Evolutionary conservation across 2,113 vertebrate species (phyloP).

Genomic region (Chionomys nivalis): DNA sequence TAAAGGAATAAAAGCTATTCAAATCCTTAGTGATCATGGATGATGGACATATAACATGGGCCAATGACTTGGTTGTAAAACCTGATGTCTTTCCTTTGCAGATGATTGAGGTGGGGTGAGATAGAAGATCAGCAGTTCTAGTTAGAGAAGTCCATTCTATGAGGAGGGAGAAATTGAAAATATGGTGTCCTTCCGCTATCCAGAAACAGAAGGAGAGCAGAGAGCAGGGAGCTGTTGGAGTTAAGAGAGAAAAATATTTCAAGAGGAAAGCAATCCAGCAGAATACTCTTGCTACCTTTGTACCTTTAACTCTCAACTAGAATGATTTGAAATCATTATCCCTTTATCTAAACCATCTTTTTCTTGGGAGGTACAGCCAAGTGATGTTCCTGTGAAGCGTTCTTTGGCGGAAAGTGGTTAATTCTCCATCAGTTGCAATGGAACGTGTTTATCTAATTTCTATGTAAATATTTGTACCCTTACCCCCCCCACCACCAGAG

Average conservation of each 20-base stretch:
- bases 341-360: not conserved
- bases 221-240: not conserved
- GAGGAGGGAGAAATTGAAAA: not conserved
- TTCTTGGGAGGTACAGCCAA: not conserved
- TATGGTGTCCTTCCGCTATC: not conserved
- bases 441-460: not conserved
- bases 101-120: not conserved
- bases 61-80: not conserved
- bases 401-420: not conserved
- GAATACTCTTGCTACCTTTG: not conserved
- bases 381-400: not conserved
- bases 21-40: not conserved
- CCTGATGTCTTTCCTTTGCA: not conserved
- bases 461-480: not conserved
- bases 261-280: not conserved
- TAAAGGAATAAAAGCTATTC: not conserved
- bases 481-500: not conserved
- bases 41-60: not conserved
- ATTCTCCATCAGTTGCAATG: not conserved
- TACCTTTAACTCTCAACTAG: not conserved
- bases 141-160: not conserved
- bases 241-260: not conserved
- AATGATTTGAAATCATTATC: not conserved
- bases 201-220: not conserved
- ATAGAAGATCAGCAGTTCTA: not conserved